Conservation (phyloP, 2,113 vertebrate genomes). For the Toxotes jaculatrix region DNA sequence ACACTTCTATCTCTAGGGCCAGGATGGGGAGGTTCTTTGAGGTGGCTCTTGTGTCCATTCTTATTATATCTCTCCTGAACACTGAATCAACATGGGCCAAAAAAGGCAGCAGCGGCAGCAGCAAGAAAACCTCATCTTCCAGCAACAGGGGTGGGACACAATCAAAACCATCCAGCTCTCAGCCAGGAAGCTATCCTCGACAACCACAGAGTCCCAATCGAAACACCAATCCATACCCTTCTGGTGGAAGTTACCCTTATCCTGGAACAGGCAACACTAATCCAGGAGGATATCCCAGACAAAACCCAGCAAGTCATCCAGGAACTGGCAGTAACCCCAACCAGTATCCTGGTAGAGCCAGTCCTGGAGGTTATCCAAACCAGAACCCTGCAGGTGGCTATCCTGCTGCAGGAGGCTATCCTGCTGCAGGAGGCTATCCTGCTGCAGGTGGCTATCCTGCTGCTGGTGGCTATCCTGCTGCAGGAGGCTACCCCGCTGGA, state of each 20-base stretch:
- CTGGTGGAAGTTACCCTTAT: slow-evolving; percentile 74
- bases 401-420: slow-evolving; percentile 51
- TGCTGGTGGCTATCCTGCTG: slow-evolving; percentile 28
- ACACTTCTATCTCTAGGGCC: slow-evolving; percentile 52
- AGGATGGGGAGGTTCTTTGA: slow-evolving; percentile 67
- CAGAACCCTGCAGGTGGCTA: slow-evolving; percentile 71
- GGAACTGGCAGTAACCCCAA: slow-evolving; percentile 65
- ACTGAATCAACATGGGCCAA: slow-evolving; percentile 66
- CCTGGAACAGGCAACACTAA: slow-evolving; percentile 67
- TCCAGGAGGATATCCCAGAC: slow-evolving; percentile 60
- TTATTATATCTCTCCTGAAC: slow-evolving; percentile 66
- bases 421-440: slow-evolving; percentile 42
- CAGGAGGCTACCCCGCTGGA: slow-evolving; percentile 34
- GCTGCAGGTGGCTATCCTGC: slow-evolving; percentile 51
- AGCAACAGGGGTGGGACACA: slow-evolving; percentile 54
- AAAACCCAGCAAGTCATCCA: slow-evolving; percentile 64
- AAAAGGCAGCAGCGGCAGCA: slow-evolving; percentile 41
- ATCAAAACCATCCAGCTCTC: slow-evolving; percentile 69
- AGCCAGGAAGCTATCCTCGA: slow-evolving; percentile 67
- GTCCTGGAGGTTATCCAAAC: slow-evolving; percentile 73
- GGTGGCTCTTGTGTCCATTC: slow-evolving; percentile 52
- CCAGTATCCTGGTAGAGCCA: slow-evolving; percentile 64
- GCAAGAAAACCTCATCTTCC: slow-evolving; percentile 49
- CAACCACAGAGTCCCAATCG: slow-evolving; percentile 70
- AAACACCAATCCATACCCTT: slow-evolving; percentile 75